Percentiles rank a stretch among this genome's conserved stretches.
Conservation (phyloP, 1,140 invertebrate genomes). For the Eumeta japonica region DNA sequence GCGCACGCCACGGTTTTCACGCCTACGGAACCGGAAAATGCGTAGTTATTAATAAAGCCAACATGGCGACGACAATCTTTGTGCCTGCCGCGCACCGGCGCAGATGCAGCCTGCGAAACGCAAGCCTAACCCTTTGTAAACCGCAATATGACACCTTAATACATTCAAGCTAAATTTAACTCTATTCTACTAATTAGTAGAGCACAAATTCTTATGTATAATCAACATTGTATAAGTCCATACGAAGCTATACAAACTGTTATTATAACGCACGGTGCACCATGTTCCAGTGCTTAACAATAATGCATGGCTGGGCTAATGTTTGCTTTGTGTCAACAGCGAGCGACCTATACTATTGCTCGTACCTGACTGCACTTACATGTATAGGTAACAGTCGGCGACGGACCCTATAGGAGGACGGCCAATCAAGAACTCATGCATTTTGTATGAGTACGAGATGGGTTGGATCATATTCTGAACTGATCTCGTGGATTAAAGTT, state of each 20-base stretch:
- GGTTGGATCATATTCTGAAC: too few species aligned
- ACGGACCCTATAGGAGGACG: constrained; percentile 40
- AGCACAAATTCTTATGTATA: too few species aligned
- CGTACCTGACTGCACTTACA: too few species aligned
- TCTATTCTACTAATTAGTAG: constrained; percentile 5
- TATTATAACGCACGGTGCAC: too few species aligned
- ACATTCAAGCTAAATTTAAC: constrained; percentile 11
- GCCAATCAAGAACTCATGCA: constrained; percentile 51
- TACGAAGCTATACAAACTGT: too few species aligned
- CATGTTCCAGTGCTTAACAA: constrained; percentile 49
- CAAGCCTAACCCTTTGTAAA: constrained; percentile 4
- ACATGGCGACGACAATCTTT: constrained; percentile 44
- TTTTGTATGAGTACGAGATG: constrained; percentile 48
- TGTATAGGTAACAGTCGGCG: too few species aligned
- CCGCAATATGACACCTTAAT: constrained; percentile 8
- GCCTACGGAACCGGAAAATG: constrained; percentile 29
- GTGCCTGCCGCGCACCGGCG: constrained; percentile 35
- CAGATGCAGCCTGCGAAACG: constrained; percentile 40
- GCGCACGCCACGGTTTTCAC: constrained; percentile 9
- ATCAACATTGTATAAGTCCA: too few species aligned
- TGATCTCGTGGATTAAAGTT: too few species aligned
- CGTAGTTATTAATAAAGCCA: constrained; percentile 47
- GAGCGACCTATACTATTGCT: too few species aligned
- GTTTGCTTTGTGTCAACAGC: constrained; percentile 52
- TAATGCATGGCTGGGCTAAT: constrained; percentile 55